Evolutionary conservation across 1,140 invertebrate species (phyloP), one percentile per base, ranked within the genome.

Genomic region (Helicoverpa zea): DNA sequence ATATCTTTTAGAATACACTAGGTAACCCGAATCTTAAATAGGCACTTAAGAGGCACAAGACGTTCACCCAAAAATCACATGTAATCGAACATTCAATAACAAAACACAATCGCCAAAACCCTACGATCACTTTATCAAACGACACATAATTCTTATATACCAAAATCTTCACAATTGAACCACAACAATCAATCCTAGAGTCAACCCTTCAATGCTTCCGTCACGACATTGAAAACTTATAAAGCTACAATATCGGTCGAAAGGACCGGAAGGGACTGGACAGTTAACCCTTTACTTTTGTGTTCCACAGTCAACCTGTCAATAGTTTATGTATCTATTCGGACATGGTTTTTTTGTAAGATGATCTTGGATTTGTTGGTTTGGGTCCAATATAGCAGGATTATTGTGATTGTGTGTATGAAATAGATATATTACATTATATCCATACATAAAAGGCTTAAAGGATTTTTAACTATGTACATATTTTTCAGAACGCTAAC

Each of bases 181-280:
- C 68, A 72, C 49, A 72, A 72, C 16, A 68, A 43, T 43, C 9
- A 16, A 49, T 23, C 29, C 35, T 43, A 23, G 29, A 72, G 68
- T 72, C 68, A 72, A 72, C 68, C 68, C 68, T 72, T 72, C 49
- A 52, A 30, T 54, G 68, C 64, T 68, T 52, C 68, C 49, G 68
- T 72, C 49, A 72, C 49, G 11, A n/a, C 16, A 72, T 74, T 58
- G 7, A 43, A 59, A 66, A 58, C 35, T 74, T 74, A 59, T 59
- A 74, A 52, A 54, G 43, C 23, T 1, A 52, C n/a, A 74, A 54
- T 59, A 74, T 76, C 56, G 56, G 74, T 51, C 54, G 1, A 47
- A 51, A 61, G 58, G 74, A 76, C 58, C 47, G 74, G 74, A 76
- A 59, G 58, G 58, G 56, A 76, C 47, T 23, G 59, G 51, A 59